Conservation (phyloP, 2,888 invertebrate species). For the Apodemia duryi region DNA sequence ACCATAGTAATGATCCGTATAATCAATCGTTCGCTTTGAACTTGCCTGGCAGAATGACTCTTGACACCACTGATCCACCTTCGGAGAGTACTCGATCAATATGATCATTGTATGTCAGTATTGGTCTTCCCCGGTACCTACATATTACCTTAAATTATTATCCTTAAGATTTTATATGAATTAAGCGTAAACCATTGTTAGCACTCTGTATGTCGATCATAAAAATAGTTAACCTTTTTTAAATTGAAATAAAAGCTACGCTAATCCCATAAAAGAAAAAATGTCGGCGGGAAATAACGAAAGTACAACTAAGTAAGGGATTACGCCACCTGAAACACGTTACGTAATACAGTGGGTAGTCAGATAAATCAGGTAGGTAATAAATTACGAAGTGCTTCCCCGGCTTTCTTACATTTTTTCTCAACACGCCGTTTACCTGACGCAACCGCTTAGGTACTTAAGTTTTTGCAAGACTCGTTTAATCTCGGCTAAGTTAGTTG, state of each 20-base stretch:
- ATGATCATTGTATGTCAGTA: too few relatives aligned
- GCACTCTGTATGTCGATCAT: too few relatives aligned
- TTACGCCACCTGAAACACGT: slow-evolving; percentile 8
- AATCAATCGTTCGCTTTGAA: too few relatives aligned
- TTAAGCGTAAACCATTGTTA: too few relatives aligned
- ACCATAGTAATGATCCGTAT: too few relatives aligned
- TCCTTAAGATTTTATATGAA: too few relatives aligned
- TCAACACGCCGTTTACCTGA: slow-evolving; percentile 15
- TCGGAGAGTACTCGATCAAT: too few relatives aligned
- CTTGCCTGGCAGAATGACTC: too few relatives aligned
- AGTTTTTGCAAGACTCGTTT: slow-evolving; percentile 19
- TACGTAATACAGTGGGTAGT: slow-evolving; percentile 7
- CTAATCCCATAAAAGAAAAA: neutral
- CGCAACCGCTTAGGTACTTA: slow-evolving; percentile 18
- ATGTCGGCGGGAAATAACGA: neutral
- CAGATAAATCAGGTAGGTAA: slow-evolving; percentile 19
- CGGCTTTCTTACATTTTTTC: slow-evolving; percentile 14
- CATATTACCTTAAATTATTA: too few relatives aligned
- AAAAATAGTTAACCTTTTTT: neutral
- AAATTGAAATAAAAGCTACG: neutral
- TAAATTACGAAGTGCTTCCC: slow-evolving; percentile 19
- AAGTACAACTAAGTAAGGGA: slow-evolving; percentile 4
- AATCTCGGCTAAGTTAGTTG: slow-evolving; percentile 18
- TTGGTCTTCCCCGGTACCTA: too few relatives aligned
- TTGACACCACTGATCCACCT: too few relatives aligned